Percentiles rank a stretch among this genome's conserved stretches.
Evolutionary conservation across 1,140 invertebrate genomes (phyloP).

Genomic region (Trigoniulus corallinus): DNA sequence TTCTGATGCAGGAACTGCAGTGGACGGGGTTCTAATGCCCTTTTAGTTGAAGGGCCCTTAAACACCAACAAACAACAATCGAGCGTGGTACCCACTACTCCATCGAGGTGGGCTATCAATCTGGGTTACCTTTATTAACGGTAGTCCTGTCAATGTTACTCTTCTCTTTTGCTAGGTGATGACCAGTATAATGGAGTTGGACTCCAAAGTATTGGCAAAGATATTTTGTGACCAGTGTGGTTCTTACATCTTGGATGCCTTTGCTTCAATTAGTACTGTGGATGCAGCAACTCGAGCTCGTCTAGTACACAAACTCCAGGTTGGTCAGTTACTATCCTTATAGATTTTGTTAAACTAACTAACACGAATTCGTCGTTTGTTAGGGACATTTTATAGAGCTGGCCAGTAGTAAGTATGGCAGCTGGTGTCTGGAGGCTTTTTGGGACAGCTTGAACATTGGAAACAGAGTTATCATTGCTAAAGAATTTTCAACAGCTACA

Average conservation of each 20-base stretch:
- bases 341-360: background rate
- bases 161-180: background rate
- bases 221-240: background rate
- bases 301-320: background rate
- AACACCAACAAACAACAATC: too few relatives aligned
- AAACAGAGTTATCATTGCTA: background rate
- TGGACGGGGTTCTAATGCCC: too few relatives aligned
- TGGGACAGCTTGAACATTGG: slow-evolving; percentile 2
- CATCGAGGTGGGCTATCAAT: too few relatives aligned
- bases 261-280: background rate
- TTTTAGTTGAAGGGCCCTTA: too few relatives aligned
- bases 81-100: too few relatives aligned
- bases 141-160: too few relatives aligned
- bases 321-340: background rate
- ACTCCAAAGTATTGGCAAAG: background rate
- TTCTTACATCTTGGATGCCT: background rate
- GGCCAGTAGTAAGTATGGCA: slow-evolving; percentile 5
- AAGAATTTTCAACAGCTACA: too few relatives aligned
- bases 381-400: background rate
- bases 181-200: background rate
- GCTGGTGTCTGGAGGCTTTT: background rate
- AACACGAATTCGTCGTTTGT: too few relatives aligned
- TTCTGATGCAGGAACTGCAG: too few relatives aligned
- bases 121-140: too few relatives aligned
- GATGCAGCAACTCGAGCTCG: background rate